Base-by-base conservation (phyloP, 2,888 invertebrate species). In the Chelonus formosanus region DNA sequence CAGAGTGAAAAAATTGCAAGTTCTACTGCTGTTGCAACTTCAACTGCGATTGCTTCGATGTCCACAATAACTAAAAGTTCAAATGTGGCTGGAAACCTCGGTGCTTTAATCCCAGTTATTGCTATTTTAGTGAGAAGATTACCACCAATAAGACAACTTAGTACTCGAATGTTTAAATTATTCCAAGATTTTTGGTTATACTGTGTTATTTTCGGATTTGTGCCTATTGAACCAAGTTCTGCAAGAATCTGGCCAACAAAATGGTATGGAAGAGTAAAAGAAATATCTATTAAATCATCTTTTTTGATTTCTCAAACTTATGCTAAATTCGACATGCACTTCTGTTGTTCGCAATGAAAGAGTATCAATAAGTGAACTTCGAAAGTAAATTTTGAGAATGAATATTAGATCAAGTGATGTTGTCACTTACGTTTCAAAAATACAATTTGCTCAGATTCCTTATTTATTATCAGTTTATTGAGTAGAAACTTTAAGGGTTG, bases 161-260 rank as follows among this genome's bases (percentile, higher is more conserved):
- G 95, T 74, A 93, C 95, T 0, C 88, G 98, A 4, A 87, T 98
- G 47, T 93, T 97, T 80, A 98, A 98, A 83, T 86, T 98, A n/a
- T 99, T 99, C 85, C 91, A 97, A 77, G 98, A 99, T 85, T 99
- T 99, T 84, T 99, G 99, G 99, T 88, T 98, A 53, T 99, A 99
- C 83, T 99, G 97, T 83, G 97, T 99, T 2, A 95, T 99, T 3
- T 97, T 99, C 93, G 98, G 98, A 6, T 99, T 99, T 84, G 96
- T 97, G 0, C 92, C 93, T 0, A 92, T 94, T 6, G 90, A 91
- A 75, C 69, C 71, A 10, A 56, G 67, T 45, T 67, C 76, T 0
- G 89, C 90, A 78, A 90, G 95, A 70, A 86, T 97, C 34, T 99
- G 98, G 98, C 98, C 98, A 0, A 88, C 90, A 63, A 97, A 97